These are phyloP conservation scores for Ernsta delagoae DNA, from an alignment of 2,888 invertebrate genomes.

Conservation along the genomic window DNA sequence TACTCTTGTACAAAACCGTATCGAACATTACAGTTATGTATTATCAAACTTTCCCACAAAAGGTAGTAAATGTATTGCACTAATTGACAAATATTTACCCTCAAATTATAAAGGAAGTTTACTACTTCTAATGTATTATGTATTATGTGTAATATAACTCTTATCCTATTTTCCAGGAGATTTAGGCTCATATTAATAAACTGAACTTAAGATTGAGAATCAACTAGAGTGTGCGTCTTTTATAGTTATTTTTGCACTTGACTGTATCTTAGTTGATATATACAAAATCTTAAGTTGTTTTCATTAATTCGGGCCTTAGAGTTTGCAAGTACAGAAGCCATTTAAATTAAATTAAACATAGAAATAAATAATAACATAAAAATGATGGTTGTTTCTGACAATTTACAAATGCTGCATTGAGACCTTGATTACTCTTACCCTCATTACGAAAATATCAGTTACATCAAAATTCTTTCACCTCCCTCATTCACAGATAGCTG, in stretches of 20 bases:
- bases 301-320: too few species aligned
- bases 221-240: too few species aligned
- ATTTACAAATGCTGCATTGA: constrained; percentile 31
- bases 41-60: constrained; percentile 31
- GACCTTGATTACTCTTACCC: constrained; percentile 4
- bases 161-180: not conserved
- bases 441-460: constrained; percentile 16
- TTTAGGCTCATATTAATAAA: too few species aligned
- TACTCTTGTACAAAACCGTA: constrained; percentile 21
- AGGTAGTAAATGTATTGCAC: constrained; percentile 19
- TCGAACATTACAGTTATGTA: constrained; percentile 23
- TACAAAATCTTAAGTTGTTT: too few species aligned
- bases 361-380: constrained; percentile 36
- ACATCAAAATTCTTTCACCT: constrained; percentile 18
- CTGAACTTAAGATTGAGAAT: too few species aligned
- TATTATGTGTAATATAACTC: not conserved
- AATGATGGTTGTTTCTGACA: constrained; percentile 25
- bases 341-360: constrained; percentile 35
- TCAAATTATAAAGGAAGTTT: constrained; percentile 29
- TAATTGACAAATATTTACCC: constrained; percentile 35
- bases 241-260: too few species aligned
- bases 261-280: too few species aligned
- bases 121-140: not conserved
- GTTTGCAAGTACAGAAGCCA: constrained; percentile 33
- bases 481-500: constrained; percentile 63